Conservation (phyloP, 2,113 vertebrate species). For the Canis aureus region DNA sequence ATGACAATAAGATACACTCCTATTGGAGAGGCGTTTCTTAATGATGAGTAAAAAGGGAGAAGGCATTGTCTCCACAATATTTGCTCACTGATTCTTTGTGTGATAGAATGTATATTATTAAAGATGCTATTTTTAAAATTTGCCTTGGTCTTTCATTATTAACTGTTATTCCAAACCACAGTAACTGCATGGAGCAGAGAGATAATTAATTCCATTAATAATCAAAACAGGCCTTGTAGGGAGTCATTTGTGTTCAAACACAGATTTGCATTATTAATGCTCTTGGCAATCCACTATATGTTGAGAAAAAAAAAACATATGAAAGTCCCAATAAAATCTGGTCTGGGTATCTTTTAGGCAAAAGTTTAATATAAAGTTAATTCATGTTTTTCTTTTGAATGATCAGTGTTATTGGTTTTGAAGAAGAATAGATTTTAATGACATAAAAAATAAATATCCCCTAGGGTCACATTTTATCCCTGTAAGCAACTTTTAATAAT, state of each 20-base stretch:
- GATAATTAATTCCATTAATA: constrained; percentile 84
- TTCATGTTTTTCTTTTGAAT: constrained; percentile 73
- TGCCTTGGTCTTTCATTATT: constrained; percentile 61
- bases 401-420: constrained; percentile 56
- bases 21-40: background rate
- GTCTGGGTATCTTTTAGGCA: constrained; percentile 60
- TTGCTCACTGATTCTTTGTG: constrained; percentile 33
- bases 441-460: constrained; percentile 63
- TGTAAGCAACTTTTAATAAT: constrained; percentile 68
- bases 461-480: constrained; percentile 63
- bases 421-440: constrained; percentile 51
- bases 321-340: constrained; percentile 55
- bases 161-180: constrained; percentile 57
- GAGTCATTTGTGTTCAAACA: constrained; percentile 69
- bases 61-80: background rate
- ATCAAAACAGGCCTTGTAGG: constrained; percentile 71
- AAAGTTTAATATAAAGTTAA: constrained; percentile 64
- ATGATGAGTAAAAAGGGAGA: background rate
- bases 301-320: constrained; percentile 61
- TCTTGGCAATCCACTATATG: constrained; percentile 57
- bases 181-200: constrained; percentile 55
- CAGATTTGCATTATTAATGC: constrained; percentile 71
- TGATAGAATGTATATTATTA: constrained; percentile 35
- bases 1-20: background rate
- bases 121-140: constrained; percentile 21